phyloP scores from a whole-genome alignment of 2,888 invertebrate species.

The Philereme transversata region DNA sequence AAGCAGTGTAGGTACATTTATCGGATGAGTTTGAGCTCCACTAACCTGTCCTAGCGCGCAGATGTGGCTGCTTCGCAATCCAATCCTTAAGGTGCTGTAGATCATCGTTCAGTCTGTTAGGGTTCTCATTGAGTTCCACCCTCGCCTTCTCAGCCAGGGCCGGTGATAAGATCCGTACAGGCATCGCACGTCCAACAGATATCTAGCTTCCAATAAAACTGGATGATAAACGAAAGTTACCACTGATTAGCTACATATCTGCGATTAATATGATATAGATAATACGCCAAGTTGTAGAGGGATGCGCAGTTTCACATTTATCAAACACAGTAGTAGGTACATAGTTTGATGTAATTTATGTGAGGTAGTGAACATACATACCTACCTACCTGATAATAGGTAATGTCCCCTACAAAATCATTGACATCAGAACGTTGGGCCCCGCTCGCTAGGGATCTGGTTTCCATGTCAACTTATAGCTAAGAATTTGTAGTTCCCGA shows the following conservation, averaged over 20 bases:
- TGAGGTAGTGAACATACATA: no score
- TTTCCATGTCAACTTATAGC: no score
- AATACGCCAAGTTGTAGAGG: no score
- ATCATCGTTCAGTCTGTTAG: conserved; percentile 70
- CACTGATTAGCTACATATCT: conserved; percentile 36
- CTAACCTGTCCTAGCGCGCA: conserved; percentile 65
- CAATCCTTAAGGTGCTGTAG: conserved; percentile 81
- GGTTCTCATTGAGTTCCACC: conserved; percentile 82
- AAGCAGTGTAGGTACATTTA: no score
- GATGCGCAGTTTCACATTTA: no score
- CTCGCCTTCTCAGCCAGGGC: conserved; percentile 71
- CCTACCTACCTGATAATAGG: no score
- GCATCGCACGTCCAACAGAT: conserved; percentile 41
- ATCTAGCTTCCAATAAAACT: conserved; percentile 24
- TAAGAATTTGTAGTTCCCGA: no score
- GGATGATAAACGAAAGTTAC: conserved; percentile 25
- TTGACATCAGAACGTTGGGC: no score
- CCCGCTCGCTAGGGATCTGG: no score
- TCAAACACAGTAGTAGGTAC: no score
- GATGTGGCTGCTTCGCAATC: conserved; percentile 82
- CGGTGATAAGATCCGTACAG: conserved; percentile 55
- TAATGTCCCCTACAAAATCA: no score
- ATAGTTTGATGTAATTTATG: no score
- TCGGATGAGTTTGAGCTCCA: not conserved
- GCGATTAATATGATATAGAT: conserved; percentile 7